phyloP scores from a whole-genome alignment of 2,888 invertebrate genomes.

The Mimachlamys varia region DNA sequence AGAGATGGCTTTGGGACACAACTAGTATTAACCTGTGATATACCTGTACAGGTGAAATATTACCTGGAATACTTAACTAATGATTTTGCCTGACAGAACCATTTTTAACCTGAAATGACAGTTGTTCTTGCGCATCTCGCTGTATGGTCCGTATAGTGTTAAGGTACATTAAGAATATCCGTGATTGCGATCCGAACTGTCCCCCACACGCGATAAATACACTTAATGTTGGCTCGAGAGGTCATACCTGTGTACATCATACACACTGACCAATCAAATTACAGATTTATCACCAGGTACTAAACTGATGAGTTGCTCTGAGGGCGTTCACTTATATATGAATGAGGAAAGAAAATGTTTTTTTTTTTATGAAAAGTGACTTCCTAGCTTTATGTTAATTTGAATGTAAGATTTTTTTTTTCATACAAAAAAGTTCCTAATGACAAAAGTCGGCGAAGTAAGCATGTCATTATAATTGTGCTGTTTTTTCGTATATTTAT shows the following conservation, averaged over 20 bases:
- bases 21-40: background rate
- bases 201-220: background rate
- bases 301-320: background rate
- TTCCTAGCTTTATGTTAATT: background rate
- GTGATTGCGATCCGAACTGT: background rate
- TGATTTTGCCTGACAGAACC: background rate
- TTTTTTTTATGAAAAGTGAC: background rate
- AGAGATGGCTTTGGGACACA: slow-evolving; percentile 19
- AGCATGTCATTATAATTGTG: too few species aligned
- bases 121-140: background rate
- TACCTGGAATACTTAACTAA: background rate
- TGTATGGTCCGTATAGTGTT: background rate
- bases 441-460: too few species aligned
- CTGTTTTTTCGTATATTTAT: too few species aligned
- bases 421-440: too few species aligned
- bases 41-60: background rate
- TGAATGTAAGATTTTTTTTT: too few species aligned
- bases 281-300: background rate
- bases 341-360: background rate
- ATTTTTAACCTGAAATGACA: background rate
- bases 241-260: background rate
- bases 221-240: background rate
- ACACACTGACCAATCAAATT: background rate
- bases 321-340: background rate
- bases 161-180: background rate